Base-by-base conservation (phyloP, 2,113 vertebrate genomes). In the Nerophis lumbriciformis region DNA sequence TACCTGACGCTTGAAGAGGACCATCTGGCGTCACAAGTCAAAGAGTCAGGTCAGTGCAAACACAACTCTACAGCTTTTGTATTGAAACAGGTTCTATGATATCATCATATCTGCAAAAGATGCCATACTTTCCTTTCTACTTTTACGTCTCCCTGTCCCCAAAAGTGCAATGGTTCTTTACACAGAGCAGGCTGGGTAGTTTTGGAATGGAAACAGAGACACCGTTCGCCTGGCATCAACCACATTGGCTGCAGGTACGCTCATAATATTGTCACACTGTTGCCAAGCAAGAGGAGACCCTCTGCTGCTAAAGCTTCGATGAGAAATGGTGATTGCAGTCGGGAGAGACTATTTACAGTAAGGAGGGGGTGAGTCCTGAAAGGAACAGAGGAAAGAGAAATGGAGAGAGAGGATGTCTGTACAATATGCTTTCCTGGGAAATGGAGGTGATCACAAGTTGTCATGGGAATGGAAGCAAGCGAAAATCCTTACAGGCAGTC, bases 1-100 rank as follows among this genome's bases (percentile, higher is more conserved):
- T 93, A 94, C 83, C 86, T 96, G 85, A 91, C 89, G 75, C 87
- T 96, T 87, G 93, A 97, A 12, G 88, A 93, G 8, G 89, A 92
- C 49, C 73, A 57, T 42, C 72, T 69, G 63, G 79, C 82, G 1
- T 61, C 79, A 6, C 78, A 66, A 71, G 86, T 91, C 85, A 95
- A 93, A 91, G 94, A 96, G 74, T 90, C 95, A 83, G 95, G 96
- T 97, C 89, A 90, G 92, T 61, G 42, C 4, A 4, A 45, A 45
- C 12, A 11, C 11, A 45, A 45, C 42, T 45, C 12, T 45, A 45
- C 42, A 45, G 11, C 42, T 45, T 9, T 45, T 12, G 1, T 28
- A 28, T 28, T 28, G 28, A 28, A 28, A 28, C 28, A 1, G 28
- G 28, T 45, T 45, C 42, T 45, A 11, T 45, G 42, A 45, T 45